Base-by-base conservation (phyloP, 2,113 vertebrate species). In the Aphyosemion australe region DNA sequence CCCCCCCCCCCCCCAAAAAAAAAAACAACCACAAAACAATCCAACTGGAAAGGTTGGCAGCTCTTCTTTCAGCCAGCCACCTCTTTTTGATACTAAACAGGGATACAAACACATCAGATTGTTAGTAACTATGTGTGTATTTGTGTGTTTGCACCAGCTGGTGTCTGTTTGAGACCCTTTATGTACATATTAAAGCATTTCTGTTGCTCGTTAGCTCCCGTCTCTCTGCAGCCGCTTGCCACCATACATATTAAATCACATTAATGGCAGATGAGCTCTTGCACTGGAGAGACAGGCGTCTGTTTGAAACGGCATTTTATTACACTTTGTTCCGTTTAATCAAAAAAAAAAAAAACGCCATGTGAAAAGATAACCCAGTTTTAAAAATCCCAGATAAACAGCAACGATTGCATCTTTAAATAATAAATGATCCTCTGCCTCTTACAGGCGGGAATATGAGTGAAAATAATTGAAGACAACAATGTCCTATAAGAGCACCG, bases 401-500 rank as follows among this genome's bases (percentile, higher is more conserved):
- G 88, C 82, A 86, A 84, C 86, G 86, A 93, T 92, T 89, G 90
- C 84, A 87, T 88, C 84, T 91, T 91, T 94, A 93, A 94, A 94
- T 94, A 94, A 94, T 94, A 92, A 88, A 94, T 94, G 90, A 91
- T 88, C 80, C 73, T 82, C 84, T 85, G 87, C 89, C 88, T 92
- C 87, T 89, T 84, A 89, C 85, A 87, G 89, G 84, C 80, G 73
- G 68, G 80, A 86, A 81, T 86, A 88, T 90, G 88, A 91, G 88
- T 76, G 89, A 89, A 91, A 91, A 92, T 94, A 94, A 94, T 93
- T 94, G 93, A 93, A 90, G 90, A 89, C 91, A 94, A 93, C 92
- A 92, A 92, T 87, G 89, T 92, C 87, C 90, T 89, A 87, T 92
- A 92, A 90, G 89, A 89, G 88, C 82, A 84, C 51, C 76, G 84